A percentile compares a stretch with the other conserved stretches of the same genome.
Evolutionary conservation across 2,113 vertebrate genomes (phyloP).

Genomic region (Nerophis lumbriciformis): DNA sequence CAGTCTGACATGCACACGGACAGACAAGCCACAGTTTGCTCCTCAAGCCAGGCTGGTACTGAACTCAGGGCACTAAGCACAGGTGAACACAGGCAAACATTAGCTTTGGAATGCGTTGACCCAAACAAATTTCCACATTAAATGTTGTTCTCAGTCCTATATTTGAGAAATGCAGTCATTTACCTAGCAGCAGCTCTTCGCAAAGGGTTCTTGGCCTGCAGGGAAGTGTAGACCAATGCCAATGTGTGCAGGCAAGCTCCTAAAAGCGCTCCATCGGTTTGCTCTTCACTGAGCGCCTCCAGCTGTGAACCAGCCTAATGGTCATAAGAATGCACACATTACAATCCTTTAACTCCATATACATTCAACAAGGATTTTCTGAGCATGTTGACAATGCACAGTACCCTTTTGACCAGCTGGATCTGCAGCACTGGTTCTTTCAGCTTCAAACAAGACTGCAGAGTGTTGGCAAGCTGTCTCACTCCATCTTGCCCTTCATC

Average conservation of each 20-base stretch:
- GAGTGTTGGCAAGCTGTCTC: slow-evolving; percentile 73
- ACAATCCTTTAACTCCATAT: neutral
- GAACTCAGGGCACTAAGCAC: slow-evolving; percentile 74
- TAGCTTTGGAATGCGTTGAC: too few relatives aligned
- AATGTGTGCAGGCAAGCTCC: slow-evolving; percentile 78
- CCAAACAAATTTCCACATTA: neutral
- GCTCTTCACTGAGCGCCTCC: slow-evolving; percentile 64
- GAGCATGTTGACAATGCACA: neutral
- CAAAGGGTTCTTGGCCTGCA: slow-evolving; percentile 83
- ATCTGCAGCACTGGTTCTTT: slow-evolving; percentile 86
- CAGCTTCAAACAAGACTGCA: slow-evolving; percentile 76
- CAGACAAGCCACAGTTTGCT: slow-evolving; percentile 64
- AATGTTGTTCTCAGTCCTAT: neutral
- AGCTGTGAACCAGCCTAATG: slow-evolving; percentile 75
- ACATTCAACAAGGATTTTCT: neutral
- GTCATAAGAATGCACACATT: neutral
- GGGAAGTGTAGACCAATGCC: slow-evolving; percentile 74
- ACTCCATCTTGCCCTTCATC: slow-evolving; percentile 67
- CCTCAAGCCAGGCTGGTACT: slow-evolving; percentile 71
- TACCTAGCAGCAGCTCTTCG: slow-evolving; percentile 78
- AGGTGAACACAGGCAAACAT: neutral
- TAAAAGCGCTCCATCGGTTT: slow-evolving; percentile 52
- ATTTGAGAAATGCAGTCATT: neutral
- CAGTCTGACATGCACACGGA: slow-evolving; percentile 71
- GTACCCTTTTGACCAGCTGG: slow-evolving; percentile 78